These are phyloP conservation scores for Sinhomidia bicolor DNA, from an alignment of 2,888 invertebrate genomes.

Conservation along the genomic window DNA sequence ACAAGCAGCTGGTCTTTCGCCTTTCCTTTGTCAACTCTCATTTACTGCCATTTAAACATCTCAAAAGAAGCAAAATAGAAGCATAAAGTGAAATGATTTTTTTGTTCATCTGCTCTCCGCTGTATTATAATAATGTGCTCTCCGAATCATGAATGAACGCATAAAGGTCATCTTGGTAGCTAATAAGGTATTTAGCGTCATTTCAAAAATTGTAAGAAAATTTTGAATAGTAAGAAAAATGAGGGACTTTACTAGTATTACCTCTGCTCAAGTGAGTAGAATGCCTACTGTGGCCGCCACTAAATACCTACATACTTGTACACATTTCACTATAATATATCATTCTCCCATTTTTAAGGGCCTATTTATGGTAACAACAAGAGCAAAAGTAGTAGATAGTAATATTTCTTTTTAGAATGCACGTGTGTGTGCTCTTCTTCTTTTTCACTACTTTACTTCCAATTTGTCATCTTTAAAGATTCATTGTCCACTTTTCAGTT, in stretches of 20 bases:
- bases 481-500: neutral
- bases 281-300: slow-evolving; percentile 5
- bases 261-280: slow-evolving; percentile 17
- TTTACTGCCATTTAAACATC: slow-evolving; percentile 44
- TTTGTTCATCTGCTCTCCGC: slow-evolving; percentile 1
- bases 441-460: neutral
- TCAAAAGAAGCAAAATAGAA: slow-evolving; percentile 34
- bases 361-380: neutral
- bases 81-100: slow-evolving; percentile 30
- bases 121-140: neutral
- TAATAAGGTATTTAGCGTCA: slow-evolving; percentile 55
- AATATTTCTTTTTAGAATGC: neutral
- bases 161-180: slow-evolving; percentile 42
- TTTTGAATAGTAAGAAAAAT: neutral
- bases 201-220: neutral
- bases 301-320: slow-evolving; percentile 1
- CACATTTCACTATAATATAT: neutral
- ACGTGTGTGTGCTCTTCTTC: neutral
- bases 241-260: neutral
- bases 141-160: slow-evolving; percentile 10
- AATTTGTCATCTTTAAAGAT: slow-evolving; percentile 4
- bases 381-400: neutral
- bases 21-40: slow-evolving; percentile 12
- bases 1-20: slow-evolving; percentile 41
- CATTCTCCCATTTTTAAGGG: neutral